These are phyloP conservation scores for Agrotis segetum DNA, from an alignment of 2,888 invertebrate species.

Conservation along the genomic window DNA sequence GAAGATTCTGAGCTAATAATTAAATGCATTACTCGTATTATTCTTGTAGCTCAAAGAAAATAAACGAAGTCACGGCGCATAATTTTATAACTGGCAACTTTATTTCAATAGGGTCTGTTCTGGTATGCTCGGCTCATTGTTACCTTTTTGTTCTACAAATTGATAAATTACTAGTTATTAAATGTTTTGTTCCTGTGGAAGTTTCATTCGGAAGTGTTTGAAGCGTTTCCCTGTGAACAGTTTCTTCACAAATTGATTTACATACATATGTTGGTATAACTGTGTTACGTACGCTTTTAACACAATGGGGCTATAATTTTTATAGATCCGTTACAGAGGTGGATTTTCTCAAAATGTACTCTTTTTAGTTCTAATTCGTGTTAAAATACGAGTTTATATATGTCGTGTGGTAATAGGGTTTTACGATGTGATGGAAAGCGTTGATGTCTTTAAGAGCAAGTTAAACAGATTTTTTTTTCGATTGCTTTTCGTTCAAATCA, in stretches of 20 bases:
- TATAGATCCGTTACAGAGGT: conserved; percentile 36
- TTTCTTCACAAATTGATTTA: conserved; percentile 76
- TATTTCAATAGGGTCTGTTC: conserved; percentile 44
- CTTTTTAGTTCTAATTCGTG: conserved; percentile 35
- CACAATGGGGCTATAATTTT: conserved; percentile 61
- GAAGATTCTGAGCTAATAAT: conserved; percentile 52
- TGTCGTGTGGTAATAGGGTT: neutral
- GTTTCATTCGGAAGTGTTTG: conserved; percentile 71
- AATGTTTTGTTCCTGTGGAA: conserved; percentile 58
- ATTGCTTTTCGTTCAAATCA: neutral
- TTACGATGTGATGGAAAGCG: neutral
- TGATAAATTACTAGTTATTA: conserved; percentile 50
- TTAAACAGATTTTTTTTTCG: neutral
- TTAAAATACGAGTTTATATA: conserved; percentile 8
- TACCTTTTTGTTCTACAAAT: conserved; percentile 34
- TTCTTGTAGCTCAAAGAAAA: conserved; percentile 48
- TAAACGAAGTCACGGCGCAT: conserved; percentile 51
- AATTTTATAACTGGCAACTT: conserved; percentile 49
- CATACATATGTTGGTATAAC: conserved; percentile 65
- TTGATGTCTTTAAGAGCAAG: neutral
- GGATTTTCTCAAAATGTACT: conserved; percentile 45
- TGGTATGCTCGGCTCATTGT: conserved; percentile 25
- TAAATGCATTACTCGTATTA: conserved; percentile 53
- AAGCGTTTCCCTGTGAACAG: conserved; percentile 78
- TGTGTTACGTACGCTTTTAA: conserved; percentile 58